Evolutionary conservation across 2,797 vertebrate genomes (phyloP), one percentile per base, ranked within the genome.

Genomic region (Enoplosus armatus): DNA sequence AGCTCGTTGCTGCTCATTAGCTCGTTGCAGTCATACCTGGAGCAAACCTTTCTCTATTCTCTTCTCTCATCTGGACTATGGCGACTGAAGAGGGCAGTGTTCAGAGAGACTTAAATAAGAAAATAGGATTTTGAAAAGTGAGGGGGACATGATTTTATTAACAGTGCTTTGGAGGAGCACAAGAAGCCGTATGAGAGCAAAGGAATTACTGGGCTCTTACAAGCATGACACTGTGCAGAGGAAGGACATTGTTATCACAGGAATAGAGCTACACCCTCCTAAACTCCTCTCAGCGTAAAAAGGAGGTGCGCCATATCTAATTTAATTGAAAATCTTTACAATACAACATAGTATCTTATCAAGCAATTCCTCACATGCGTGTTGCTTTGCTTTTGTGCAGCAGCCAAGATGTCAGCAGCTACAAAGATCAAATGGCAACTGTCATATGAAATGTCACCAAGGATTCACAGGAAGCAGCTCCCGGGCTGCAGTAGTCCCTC

Each of bases 401-500:
- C 56, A 37, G 31, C 55, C 37, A 75, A 33, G 58, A 63, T 71
- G 74, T 74, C 76, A 74, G 56, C 43, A 37, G 24, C 65, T 64
- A 56, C 43, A 65, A 31, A 51, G 43, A 84, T 75, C 72, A 72
- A 70, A 76, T 71, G 69, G 48, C 60, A 77, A 43, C 39, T 59
- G 54, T 76, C 47, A 77, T 60, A 43, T 47, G 22, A 67, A 64
- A 74, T 61, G 61, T 77, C 66, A 14, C 37, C 41, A 43, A 43
- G 15, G 41, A 58, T 70, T 75, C 56, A 55, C 29, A 69, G 24
- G 15, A 29, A 53, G 69, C 48, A 56, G n/a, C 62, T 45, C 65
- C 67, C 33, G 2, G 14, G 26, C 55, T 70, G 41, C n/a, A 56
- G 71, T 37, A 70, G 26, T 26, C 26, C 26, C 50, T 64, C 26